Base-by-base conservation (phyloP, 1,140 invertebrate genomes). In the Drosophila setifemur region DNA sequence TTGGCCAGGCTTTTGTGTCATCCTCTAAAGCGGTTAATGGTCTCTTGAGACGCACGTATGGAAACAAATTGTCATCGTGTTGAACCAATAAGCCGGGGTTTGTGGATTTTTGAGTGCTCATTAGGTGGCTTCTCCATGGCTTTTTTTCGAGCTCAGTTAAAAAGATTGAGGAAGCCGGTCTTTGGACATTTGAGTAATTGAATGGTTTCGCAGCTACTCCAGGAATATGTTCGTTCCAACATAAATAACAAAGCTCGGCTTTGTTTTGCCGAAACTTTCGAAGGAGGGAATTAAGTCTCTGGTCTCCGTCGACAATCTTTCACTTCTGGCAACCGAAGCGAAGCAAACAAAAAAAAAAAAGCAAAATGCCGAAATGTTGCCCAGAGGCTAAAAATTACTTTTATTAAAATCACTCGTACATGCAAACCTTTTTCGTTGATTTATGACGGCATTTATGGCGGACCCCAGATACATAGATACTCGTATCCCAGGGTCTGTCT, bases 251-350 rank as follows among this genome's bases (percentile, higher is more conserved):
- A 2, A 61, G 16, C 14, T 21, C 6, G 11, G 19, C 35, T 43
- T 57, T 42, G 37, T 42, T 25, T 55, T 40, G 19, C 25, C 23
- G 14, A 57, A 42, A 23, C 14, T 58, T 18, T 33, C 14, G 3
- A 26, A 43, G 5, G n/a, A 16, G 28, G 21, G 58, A 16, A 60
- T 60, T 63, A 37, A 29, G 25, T 7, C 33, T 3, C 12, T 18
- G 5, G 31, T 48, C 58, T 64, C 52, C 53, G 66, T 58, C 69
- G 66, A 26, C 63, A n/a, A n/a, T 82, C 78, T 76, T 76, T 73
- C 69, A 49, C 69, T 77, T 73, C 31, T 44, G 31, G 29, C 14
- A 42, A 6, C 28, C 16, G 18, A 47, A 63, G 49, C 11, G 55
- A 60, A 71, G 71, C n/a, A n/a, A n/a, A n/a, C n/a, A n/a, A 40